These are phyloP conservation scores for Paralinhomoeus sp. DNA, from an alignment of 2,888 invertebrate species.

Conservation along the genomic window DNA sequence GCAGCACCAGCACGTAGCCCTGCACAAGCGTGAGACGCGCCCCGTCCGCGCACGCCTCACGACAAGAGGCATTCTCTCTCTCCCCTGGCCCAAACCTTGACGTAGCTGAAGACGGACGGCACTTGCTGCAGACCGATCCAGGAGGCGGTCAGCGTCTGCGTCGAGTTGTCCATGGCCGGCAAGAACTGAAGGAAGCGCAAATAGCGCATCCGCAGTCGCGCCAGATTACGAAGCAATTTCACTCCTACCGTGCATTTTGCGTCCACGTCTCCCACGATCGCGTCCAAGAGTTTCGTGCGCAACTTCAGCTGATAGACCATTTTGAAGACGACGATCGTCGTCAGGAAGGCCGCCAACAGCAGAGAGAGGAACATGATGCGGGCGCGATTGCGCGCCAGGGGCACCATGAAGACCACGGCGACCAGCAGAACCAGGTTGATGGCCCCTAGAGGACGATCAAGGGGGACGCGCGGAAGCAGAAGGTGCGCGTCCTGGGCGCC, in stretches of 20 bases:
- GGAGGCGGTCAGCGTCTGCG: background rate
- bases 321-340: conserved; percentile 44
- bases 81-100: too few species aligned
- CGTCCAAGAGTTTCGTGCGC: conserved; percentile 35
- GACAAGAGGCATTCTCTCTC: too few species aligned
- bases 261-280: too few species aligned
- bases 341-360: conserved; percentile 12
- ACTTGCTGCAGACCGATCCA: conserved; percentile 12
- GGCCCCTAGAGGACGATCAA: conserved; percentile 57
- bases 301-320: conserved; percentile 89
- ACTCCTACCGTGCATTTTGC: too few species aligned
- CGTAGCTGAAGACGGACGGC: too few species aligned
- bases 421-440: conserved; percentile 29
- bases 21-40: too few species aligned
- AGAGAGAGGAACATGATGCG: conserved; percentile 12
- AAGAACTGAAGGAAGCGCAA: too few species aligned
- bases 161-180: conserved; percentile 3
- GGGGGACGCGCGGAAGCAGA: conserved; percentile 73
- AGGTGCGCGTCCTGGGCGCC: conserved; percentile 70
- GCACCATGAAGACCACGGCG: conserved; percentile 26
- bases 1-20: conserved; percentile 41
- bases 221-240: too few species aligned
- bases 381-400: conserved; percentile 1
- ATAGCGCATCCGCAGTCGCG: too few species aligned
- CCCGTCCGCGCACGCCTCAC: too few species aligned